Percentiles rank a stretch among this genome's conserved stretches.
These are phyloP conservation scores for Drosophila cognata DNA, from an alignment of 2,888 invertebrate genomes.

Conservation along the genomic window DNA sequence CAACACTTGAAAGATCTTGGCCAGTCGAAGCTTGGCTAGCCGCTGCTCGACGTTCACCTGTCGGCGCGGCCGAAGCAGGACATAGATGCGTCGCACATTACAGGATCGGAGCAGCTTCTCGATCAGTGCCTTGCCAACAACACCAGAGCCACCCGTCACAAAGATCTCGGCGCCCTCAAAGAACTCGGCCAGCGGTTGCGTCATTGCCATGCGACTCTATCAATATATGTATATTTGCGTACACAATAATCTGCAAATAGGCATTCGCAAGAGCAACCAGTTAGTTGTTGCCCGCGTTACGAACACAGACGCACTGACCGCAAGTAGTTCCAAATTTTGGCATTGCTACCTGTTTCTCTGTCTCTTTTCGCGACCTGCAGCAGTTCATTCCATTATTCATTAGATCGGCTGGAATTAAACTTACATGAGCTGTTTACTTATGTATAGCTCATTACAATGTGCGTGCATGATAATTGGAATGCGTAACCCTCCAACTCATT, in stretches of 20 bases:
- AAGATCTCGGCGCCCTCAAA: slow-evolving; percentile 90
- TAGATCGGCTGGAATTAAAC: slow-evolving; percentile 31
- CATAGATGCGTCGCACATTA: slow-evolving; percentile 90
- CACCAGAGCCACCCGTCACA: slow-evolving; percentile 93
- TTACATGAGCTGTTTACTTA: slow-evolving; percentile 43
- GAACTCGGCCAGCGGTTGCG: slow-evolving; percentile 83
- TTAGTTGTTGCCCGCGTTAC: slow-evolving; percentile 17
- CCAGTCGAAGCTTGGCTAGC: slow-evolving; percentile 86
- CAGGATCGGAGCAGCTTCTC: slow-evolving; percentile 95
- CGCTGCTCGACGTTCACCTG: slow-evolving; percentile 88
- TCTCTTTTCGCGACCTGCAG: neutral
- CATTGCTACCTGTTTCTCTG: neutral
- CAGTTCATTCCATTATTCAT: slow-evolving; percentile 35
- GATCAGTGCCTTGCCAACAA: slow-evolving; percentile 94
- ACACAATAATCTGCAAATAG: too few species aligned
- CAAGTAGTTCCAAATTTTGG: slow-evolving; percentile 11
- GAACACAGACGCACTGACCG: slow-evolving; percentile 25
- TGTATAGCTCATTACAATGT: slow-evolving; percentile 15
- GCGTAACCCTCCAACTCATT: neutral
- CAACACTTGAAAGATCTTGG: slow-evolving; percentile 74
- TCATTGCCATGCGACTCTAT: slow-evolving; percentile 5
- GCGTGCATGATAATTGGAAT: slow-evolving; percentile 24
- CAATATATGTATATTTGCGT: neutral
- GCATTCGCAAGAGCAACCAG: neutral
- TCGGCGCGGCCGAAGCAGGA: slow-evolving; percentile 90